Base-by-base conservation (phyloP, 2,113 vertebrate species). In the Pao palembangensis region DNA sequence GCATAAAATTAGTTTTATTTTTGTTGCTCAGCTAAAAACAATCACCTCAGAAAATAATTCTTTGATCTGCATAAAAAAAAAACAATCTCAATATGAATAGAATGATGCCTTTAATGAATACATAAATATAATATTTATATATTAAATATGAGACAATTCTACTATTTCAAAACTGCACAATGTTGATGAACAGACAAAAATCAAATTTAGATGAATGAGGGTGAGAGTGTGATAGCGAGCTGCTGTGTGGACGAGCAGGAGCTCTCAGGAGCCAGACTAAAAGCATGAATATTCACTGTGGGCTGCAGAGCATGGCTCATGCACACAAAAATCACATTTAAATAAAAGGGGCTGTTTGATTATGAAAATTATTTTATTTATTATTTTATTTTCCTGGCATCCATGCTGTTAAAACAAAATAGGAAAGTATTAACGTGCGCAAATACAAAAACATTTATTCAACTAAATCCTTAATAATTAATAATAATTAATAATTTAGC, bases 351-450 rank as follows among this genome's bases (percentile, higher is more conserved):
- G 55, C 28, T 19, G 61, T n/a, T 50, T 67, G 6, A 55, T 51
- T 18, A 54, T 50, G 38, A 59, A 10, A 73, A 47, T 0, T 16
- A 28, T 61, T n/a, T 64, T 17, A 48, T 76, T 98, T 96, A 96
- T n/a, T n/a, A n/a, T n/a, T n/a, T n/a, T n/a, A n/a, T n/a, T n/a
- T n/a, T n/a, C 94, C 94, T 98, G 88, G 94, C 87, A 91, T 89
- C 94, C 90, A 93, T 93, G 93, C 93, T 94, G 92, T 82, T 78
- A 80, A 64, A 80, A 82, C 48, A 89, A 84, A 86, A 83, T 58
- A 80, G 58, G 31, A 87, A 51, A 23, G 51, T 18, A 77, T 89
- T 85, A 80, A n/a, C 55, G 76, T 21, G 6, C 31, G 6, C 31
- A 10, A 8, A 34, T 5, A 8, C 31, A 34, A 43, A 43, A 44